phyloP scores from a whole-genome alignment of 2,888 invertebrate genomes.

The Clusia tigrina region DNA sequence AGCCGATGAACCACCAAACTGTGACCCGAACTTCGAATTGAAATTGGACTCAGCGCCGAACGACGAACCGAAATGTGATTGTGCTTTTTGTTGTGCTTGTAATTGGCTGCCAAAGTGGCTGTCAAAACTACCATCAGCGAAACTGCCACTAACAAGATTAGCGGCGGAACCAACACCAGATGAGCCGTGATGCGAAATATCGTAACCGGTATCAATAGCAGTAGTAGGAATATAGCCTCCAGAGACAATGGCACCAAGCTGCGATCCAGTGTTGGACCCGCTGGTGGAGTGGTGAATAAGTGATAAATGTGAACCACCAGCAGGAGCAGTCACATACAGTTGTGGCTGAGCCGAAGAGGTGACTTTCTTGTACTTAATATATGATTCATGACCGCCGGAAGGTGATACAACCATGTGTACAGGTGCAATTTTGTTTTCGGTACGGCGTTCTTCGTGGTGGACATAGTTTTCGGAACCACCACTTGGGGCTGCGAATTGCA shows the following conservation, averaged over 20 bases:
- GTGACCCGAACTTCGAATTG: conserved; percentile 34
- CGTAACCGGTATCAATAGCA: conserved; percentile 21
- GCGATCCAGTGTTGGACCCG: conserved; percentile 31
- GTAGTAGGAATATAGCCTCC: conserved; percentile 25
- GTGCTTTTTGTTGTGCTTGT: no score
- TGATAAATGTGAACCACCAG: conserved; percentile 35
- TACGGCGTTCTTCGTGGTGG: conserved; percentile 43
- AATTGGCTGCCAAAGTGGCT: no score
- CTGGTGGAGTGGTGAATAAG: conserved; percentile 29
- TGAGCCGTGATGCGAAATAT: conserved; percentile 4
- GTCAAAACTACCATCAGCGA: conserved; percentile 17
- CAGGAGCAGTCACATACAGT: conserved; percentile 30
- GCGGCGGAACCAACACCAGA: conserved; percentile 21
- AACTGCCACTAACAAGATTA: conserved; percentile 12
- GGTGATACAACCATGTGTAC: conserved; percentile 39
- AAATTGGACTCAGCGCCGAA: conserved; percentile 36
- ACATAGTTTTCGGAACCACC: conserved; percentile 43
- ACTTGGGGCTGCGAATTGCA: conserved; percentile 37
- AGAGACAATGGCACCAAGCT: conserved; percentile 31
- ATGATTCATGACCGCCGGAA: conserved; percentile 42
- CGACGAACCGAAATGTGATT: conserved; percentile 35
- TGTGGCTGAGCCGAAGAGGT: conserved; percentile 39
- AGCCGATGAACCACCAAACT: conserved; percentile 35
- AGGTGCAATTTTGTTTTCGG: conserved; percentile 42
- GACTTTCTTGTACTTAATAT: conserved; percentile 48